Base-by-base conservation (phyloP, 2,888 invertebrate species). In the Acronicta psi region DNA sequence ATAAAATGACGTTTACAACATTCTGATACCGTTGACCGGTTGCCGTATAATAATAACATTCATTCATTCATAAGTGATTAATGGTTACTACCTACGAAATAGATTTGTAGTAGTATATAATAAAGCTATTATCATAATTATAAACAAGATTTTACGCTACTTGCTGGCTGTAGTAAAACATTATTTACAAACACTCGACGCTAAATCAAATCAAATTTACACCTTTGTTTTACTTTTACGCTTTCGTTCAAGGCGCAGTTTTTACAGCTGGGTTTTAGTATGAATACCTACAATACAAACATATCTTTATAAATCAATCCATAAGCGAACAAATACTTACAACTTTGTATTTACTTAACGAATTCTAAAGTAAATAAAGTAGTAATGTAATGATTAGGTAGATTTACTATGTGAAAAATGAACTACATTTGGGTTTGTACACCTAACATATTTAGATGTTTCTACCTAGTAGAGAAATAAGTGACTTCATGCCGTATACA, bases 1-100 rank as follows among this genome's bases (percentile, higher is more conserved):
- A 92, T 92, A 88, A 93, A 93, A 88, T 93, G 93, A 93, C 92
- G 93, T 92, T 88, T 88, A 90, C 87, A 87, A 88, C 88, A 87
- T 86, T 87, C 85, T 82, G 91, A 92, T 93, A 93, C 88, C 92
- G 87, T 89, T 90, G 91, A 90, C 91, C 92, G 91, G 88, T 86
- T 84, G 82, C 85, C 81, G 87, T 81, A 84, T 90, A 88, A 89
- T 91, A 92, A 91, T 88, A 92, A 89, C 90, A 89, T 87, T 86
- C 87, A 90, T 90, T 89, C 89, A 92, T 92, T 90, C 90, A 88
- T 88, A 87, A 91, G 84, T 92, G 91, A 92, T 92, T 92, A 90
- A 91, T 92, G 86, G 87, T 88, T 84, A 85, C 85, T 91, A 93
- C 91, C 90, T 91, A 92, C 89, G 77, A 88, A 92, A 92, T 91